phyloP scores from a whole-genome alignment of 1,140 invertebrate genomes.

The Penaeus indicus region DNA sequence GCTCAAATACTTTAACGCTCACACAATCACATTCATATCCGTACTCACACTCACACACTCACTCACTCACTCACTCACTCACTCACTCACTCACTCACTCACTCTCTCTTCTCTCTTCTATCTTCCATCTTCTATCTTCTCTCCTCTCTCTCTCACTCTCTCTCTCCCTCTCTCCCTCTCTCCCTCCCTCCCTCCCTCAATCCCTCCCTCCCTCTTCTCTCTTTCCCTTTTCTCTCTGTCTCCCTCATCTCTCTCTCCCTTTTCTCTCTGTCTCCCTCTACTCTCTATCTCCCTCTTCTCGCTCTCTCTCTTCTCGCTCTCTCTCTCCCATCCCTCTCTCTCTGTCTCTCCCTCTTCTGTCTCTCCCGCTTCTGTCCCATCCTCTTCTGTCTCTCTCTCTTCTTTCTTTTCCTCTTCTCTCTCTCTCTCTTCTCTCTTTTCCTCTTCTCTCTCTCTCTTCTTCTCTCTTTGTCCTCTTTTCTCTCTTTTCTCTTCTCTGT shows the following conservation, averaged over 20 bases:
- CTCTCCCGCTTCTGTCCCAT: not conserved
- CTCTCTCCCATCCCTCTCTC: constrained; percentile 16
- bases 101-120: constrained; percentile 29
- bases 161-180: not conserved
- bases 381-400: not conserved
- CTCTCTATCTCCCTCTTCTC: not conserved
- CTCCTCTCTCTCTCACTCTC: not conserved
- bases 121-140: not conserved
- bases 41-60: not conserved
- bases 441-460: constrained; percentile 1
- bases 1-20: no score
- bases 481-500: not conserved
- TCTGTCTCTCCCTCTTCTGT: not conserved
- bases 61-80: no score
- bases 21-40: not conserved
- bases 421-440: not conserved
- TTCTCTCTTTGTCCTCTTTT: not conserved
- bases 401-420: not conserved
- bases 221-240: not conserved
- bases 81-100: constrained; percentile 37
- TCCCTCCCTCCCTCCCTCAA: not conserved
- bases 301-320: not conserved
- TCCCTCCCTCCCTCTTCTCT: not conserved
- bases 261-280: constrained; percentile 1
- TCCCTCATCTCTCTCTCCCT: not conserved